Conservation (phyloP, 2,113 vertebrate genomes). For the Leucopsar rothschildi region DNA sequence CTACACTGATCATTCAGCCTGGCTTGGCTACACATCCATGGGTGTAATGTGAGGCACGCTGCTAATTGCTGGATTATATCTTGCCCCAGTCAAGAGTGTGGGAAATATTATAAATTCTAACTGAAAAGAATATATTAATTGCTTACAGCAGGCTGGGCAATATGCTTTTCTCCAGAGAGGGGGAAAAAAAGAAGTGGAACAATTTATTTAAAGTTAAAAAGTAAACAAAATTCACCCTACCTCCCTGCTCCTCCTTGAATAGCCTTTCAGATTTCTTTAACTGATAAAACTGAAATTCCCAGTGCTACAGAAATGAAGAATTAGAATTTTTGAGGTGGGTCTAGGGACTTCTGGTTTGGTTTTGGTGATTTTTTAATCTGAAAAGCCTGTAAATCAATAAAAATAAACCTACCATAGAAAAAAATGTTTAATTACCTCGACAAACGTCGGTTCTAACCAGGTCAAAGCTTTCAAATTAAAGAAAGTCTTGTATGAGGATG, state of each 20-base stretch:
- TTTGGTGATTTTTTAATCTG: background rate
- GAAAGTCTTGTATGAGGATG: background rate
- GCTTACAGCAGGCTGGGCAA: background rate
- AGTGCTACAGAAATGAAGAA: background rate
- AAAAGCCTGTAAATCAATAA: background rate
- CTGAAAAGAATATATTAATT: background rate
- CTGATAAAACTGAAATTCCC: background rate
- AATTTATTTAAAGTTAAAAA: background rate
- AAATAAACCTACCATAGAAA: background rate
- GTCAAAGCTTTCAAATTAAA: background rate
- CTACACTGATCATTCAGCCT: background rate
- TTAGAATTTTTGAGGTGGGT: background rate
- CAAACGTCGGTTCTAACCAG: background rate
- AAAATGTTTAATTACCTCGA: background rate
- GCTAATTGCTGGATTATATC: background rate
- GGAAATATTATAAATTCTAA: background rate
- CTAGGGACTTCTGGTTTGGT: background rate
- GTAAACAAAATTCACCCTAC: background rate
- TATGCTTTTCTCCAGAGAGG: background rate
- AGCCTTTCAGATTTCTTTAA: background rate
- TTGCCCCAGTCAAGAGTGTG: background rate
- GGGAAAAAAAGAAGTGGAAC: rapidly evolving
- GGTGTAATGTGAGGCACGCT: background rate
- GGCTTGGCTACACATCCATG: background rate
- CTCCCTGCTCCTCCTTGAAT: rapidly evolving